phyloP scores from a whole-genome alignment of 1,140 invertebrate species.

The Lepidurus packardi region DNA sequence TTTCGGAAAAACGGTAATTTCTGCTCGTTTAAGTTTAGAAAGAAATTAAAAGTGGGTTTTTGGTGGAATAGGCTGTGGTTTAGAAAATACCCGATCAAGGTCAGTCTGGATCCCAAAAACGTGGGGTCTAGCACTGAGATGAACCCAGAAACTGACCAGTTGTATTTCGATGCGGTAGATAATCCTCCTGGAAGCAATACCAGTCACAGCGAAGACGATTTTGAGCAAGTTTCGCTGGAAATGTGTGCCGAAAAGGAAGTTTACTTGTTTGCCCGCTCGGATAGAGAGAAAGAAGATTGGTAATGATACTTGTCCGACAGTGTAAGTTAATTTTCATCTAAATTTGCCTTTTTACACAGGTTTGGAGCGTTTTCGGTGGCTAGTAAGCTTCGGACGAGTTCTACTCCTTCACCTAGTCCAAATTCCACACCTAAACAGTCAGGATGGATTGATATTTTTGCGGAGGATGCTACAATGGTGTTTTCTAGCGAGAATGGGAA shows the following conservation, averaged over 20 bases:
- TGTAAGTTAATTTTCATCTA: background rate
- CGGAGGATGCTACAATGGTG: background rate
- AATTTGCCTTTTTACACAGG: background rate
- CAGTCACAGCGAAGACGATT: background rate
- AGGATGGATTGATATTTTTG: background rate
- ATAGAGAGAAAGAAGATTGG: slow-evolving; percentile 11
- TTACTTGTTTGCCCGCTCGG: background rate
- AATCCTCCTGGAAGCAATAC: background rate
- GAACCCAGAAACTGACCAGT: background rate
- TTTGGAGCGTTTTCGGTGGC: slow-evolving; percentile 10
- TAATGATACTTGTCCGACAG: background rate
- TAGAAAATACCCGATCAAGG: background rate
- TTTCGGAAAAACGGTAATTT: background rate
- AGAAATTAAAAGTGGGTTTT: background rate
- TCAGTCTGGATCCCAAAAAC: background rate
- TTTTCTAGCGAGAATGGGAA: background rate
- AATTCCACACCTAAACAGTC: background rate
- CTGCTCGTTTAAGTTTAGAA: background rate
- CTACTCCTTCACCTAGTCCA: background rate
- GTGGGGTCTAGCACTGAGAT: background rate
- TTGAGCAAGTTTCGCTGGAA: background rate
- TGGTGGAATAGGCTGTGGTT: background rate
- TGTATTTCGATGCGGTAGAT: background rate
- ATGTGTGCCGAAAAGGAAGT: background rate
- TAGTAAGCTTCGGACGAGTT: background rate